Evolutionary conservation across 2,113 vertebrate genomes (phyloP).

Genomic region (Meriones unguiculatus): DNA sequence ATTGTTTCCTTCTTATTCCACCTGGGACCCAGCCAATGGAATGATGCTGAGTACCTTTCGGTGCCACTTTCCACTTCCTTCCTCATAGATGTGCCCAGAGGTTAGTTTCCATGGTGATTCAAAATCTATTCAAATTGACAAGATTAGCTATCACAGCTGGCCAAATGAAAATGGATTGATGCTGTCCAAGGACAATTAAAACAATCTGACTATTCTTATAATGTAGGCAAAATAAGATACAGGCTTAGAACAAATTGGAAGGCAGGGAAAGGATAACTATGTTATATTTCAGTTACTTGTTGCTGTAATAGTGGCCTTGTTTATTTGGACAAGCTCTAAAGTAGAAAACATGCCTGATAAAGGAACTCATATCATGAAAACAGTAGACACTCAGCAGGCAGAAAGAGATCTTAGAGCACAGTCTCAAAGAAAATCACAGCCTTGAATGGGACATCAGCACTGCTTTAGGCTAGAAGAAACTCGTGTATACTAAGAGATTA

Average conservation of each 20-base stretch:
- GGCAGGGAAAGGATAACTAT: not conserved
- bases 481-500: not conserved
- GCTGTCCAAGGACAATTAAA: not conserved
- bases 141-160: not conserved
- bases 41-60: fast-evolving
- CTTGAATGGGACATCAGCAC: not conserved
- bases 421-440: not conserved
- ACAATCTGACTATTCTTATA: not conserved
- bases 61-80: not conserved
- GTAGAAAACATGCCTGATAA: not conserved
- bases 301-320: not conserved
- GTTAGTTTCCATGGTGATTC: not conserved
- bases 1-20: not conserved
- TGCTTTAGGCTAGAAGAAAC: not conserved
- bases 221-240: not conserved
- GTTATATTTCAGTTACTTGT: not conserved
- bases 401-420: slow-evolving; percentile 1
- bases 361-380: not conserved
- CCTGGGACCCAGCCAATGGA: not conserved
- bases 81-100: not conserved
- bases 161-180: not conserved
- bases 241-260: not conserved
- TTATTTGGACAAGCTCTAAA: slow-evolving; percentile 4
- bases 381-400: not conserved
- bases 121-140: not conserved